Conservation (phyloP, 2,888 invertebrate species). For the Loripinus fragilis region DNA sequence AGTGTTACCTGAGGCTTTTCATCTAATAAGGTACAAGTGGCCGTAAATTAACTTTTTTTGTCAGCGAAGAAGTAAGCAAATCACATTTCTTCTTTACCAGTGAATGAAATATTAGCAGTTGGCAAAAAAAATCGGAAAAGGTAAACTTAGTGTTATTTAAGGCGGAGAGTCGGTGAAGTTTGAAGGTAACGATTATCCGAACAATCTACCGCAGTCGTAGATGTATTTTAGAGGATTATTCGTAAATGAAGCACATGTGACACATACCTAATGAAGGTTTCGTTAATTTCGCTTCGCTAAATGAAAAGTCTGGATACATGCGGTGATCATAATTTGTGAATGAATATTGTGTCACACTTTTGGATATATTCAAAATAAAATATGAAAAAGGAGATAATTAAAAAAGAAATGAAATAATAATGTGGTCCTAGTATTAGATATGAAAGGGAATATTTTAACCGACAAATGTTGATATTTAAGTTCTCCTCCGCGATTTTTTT, state of each 20-base stretch:
- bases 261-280: not conserved
- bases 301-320: not conserved
- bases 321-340: too few relatives aligned
- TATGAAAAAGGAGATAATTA: too few relatives aligned
- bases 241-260: not conserved
- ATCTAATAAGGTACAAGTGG: not conserved
- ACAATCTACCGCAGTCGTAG: not conserved
- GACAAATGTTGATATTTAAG: too few relatives aligned
- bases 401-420: too few relatives aligned
- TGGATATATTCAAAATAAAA: too few relatives aligned
- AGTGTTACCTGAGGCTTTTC: too few relatives aligned
- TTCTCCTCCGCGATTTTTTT: too few relatives aligned
- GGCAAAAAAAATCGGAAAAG: conserved; percentile 14
- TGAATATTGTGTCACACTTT: too few relatives aligned
- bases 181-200: conserved; percentile 10
- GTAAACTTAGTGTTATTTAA: conserved; percentile 14
- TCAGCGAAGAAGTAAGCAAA: not conserved
- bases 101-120: conserved; percentile 20
- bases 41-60: conserved; percentile 15
- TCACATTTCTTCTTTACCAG: not conserved
- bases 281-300: not conserved
- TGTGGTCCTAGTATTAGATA: too few relatives aligned
- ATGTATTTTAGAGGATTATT: conserved; percentile 12
- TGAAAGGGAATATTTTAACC: too few relatives aligned
- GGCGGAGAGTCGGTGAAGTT: conserved; percentile 1